Percentiles rank a stretch among this genome's conserved stretches.
Conservation (phyloP, 2,113 vertebrate species). For the Barbus barbus region DNA sequence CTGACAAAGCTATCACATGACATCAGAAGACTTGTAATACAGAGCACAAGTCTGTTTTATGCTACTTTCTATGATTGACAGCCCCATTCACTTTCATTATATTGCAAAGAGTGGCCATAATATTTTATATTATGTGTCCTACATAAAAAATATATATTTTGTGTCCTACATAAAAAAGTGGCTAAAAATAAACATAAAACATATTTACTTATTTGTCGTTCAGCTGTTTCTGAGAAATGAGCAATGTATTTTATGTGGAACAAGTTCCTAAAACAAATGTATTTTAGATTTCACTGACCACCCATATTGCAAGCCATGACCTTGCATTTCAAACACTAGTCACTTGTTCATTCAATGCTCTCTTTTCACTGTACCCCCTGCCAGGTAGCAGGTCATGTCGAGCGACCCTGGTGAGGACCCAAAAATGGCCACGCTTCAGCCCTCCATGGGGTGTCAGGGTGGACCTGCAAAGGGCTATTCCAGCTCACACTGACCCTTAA, state of each 20-base stretch:
- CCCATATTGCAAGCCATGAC: conserved; percentile 49
- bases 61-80: background rate
- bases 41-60: background rate
- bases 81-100: background rate
- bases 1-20: background rate
- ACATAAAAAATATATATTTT: background rate
- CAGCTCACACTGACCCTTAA: conserved; percentile 66
- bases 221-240: background rate
- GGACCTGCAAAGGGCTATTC: conserved; percentile 62
- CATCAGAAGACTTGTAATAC: background rate
- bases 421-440: conserved; percentile 56
- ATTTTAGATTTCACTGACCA: conserved; percentile 46
- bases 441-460: conserved; percentile 64
- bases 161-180: background rate
- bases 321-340: conserved; percentile 21
- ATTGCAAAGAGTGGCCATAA: background rate
- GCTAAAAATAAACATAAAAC: background rate
- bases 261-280: background rate
- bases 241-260: background rate
- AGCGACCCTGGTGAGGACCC: conserved; percentile 54
- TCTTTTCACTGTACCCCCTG: conserved; percentile 43
- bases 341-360: background rate
- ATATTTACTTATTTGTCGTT: too few relatives aligned
- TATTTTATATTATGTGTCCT: background rate
- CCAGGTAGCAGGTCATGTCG: conserved; percentile 41